These are phyloP conservation scores for Caenorhabditis brenneri DNA, from an alignment of 1,140 invertebrate species.

Conservation along the genomic window DNA sequence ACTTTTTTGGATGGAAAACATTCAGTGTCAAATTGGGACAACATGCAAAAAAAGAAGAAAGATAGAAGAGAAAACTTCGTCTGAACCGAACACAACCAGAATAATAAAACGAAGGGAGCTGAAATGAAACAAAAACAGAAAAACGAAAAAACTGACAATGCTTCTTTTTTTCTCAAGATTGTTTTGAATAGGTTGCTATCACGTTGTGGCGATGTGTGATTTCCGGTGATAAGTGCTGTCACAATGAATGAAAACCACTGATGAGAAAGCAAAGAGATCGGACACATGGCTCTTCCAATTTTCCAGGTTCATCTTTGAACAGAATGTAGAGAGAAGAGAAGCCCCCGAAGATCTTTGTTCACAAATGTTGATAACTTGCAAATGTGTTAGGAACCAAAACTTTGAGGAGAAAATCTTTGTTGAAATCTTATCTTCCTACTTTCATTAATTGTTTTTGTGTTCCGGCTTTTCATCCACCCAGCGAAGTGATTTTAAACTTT, in stretches of 20 bases:
- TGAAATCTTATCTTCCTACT: no score
- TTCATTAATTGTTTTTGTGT: no score
- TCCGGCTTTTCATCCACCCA: no score
- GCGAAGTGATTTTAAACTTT: no score
- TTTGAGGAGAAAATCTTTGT: no score
- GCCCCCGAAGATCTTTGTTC: neutral
- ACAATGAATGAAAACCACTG: constrained; percentile 16
- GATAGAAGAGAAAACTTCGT: neutral
- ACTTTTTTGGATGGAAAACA: neutral
- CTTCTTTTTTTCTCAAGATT: neutral
- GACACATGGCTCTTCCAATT: neutral
- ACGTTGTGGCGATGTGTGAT: neutral
- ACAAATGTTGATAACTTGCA: no score
- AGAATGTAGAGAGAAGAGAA: neutral
- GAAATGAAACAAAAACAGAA: neutral
- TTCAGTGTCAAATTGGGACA: neutral
- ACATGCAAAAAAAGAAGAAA: neutral
- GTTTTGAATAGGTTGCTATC: neutral
- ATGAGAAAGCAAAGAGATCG: neutral
- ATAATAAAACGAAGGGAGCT: neutral
- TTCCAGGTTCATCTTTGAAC: neutral
- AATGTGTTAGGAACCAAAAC: no score
- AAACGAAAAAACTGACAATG: neutral
- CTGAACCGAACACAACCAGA: neutral
- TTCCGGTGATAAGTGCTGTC: neutral